A percentile compares a stretch with the other conserved stretches of the same genome.
These are phyloP conservation scores for Strix aluco DNA, from an alignment of 2,113 vertebrate genomes.

Conservation along the genomic window DNA sequence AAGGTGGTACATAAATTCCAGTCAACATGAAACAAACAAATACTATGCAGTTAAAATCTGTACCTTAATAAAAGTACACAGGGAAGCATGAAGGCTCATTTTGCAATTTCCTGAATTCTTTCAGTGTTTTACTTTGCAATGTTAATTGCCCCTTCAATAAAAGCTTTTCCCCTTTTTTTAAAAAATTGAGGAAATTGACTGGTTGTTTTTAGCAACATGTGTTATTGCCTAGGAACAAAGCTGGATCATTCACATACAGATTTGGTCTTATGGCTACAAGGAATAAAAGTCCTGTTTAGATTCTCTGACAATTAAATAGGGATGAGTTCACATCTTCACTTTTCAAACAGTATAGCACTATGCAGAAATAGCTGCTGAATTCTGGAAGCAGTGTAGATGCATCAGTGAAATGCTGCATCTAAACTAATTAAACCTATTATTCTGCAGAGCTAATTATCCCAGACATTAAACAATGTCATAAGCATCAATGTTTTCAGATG, in stretches of 20 bases:
- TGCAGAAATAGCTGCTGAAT: not conserved
- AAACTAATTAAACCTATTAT: not conserved
- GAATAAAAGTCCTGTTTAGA: not conserved
- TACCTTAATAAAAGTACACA: not conserved
- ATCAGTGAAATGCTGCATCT: not conserved
- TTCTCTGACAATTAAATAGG: not conserved
- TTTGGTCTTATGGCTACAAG: not conserved
- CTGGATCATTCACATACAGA: not conserved
- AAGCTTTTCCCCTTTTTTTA: not conserved
- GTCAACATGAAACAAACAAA: not conserved
- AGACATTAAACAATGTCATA: not conserved
- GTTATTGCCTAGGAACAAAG: not conserved
- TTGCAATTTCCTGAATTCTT: not conserved
- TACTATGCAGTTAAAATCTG: not conserved
- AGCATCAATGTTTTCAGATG: not conserved
- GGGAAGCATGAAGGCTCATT: not conserved
- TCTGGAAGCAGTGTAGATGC: not conserved
- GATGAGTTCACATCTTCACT: not conserved
- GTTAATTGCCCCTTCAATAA: not conserved
- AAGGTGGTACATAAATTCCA: not conserved
- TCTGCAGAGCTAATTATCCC: not conserved
- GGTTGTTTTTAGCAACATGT: not conserved
- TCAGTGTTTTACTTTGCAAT: not conserved
- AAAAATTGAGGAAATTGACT: not conserved
- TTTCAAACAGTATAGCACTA: not conserved